These are phyloP conservation scores for Cyprinella venusta DNA, from an alignment of 2,797 vertebrate species.

Conservation along the genomic window DNA sequence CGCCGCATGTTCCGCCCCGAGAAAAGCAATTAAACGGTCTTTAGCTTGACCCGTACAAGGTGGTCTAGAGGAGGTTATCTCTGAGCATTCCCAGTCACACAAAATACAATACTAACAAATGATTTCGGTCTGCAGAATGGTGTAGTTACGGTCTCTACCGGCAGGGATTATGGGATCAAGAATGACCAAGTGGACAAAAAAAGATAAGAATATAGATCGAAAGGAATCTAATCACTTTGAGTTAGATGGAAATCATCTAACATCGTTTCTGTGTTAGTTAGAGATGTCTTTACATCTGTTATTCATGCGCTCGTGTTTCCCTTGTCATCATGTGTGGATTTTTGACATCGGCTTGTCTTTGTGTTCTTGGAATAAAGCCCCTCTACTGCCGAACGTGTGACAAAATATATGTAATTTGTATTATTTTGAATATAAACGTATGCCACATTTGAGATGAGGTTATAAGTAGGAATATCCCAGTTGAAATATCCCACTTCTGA, in stretches of 20 bases:
- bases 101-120: neutral
- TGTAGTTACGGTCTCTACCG: neutral
- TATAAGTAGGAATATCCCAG: too few relatives aligned
- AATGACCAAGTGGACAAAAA: neutral
- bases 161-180: neutral
- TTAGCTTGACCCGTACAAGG: conserved; percentile 1
- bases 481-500: too few relatives aligned
- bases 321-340: too few relatives aligned
- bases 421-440: too few relatives aligned
- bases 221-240: neutral
- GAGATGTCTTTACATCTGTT: too few relatives aligned
- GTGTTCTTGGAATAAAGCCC: neutral
- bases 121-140: too few relatives aligned
- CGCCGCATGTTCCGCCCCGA: neutral
- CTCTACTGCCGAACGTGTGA: too few relatives aligned
- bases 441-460: too few relatives aligned
- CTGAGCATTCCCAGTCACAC: neutral
- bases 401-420: too few relatives aligned
- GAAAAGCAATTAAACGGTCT: conserved; percentile 19
- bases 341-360: neutral
- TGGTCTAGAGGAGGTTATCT: neutral
- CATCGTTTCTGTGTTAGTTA: neutral
- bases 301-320: too few relatives aligned
- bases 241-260: neutral
- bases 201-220: neutral